A percentile compares a stretch with the other conserved stretches of the same genome.
These are phyloP conservation scores for Pygoscelis antarcticus DNA, from an alignment of 2,113 vertebrate species.

Conservation along the genomic window DNA sequence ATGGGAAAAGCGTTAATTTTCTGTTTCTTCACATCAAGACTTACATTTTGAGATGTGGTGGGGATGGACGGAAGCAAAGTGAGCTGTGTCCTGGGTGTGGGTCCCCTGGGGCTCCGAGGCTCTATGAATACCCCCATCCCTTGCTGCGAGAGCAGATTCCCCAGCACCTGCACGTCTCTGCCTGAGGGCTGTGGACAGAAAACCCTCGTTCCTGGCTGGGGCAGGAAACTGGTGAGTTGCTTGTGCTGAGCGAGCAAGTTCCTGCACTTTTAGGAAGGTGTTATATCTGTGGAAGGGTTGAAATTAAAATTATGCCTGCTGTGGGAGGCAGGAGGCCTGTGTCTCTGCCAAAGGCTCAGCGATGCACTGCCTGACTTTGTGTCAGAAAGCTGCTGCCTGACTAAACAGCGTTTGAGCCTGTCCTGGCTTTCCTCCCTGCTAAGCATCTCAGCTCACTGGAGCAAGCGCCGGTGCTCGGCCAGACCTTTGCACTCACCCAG, in stretches of 20 bases:
- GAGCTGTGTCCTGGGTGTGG: not conserved
- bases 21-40: not conserved
- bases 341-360: too few relatives aligned
- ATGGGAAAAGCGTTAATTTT: fast-evolving
- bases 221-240: not conserved
- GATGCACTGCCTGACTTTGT: not conserved
- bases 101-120: not conserved
- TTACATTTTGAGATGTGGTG: not conserved
- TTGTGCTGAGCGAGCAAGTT: not conserved
- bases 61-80: not conserved
- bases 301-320: not conserved
- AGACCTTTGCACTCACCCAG: too few relatives aligned
- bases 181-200: not conserved
- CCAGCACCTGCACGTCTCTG: not conserved
- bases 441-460: not conserved
- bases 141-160: not conserved
- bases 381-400: not conserved
- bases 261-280: not conserved
- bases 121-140: too few relatives aligned
- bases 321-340: not conserved
- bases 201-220: not conserved
- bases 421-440: not conserved
- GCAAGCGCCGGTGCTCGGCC: too few relatives aligned
- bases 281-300: too few relatives aligned
- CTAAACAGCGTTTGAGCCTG: not conserved